A percentile compares a stretch with the other conserved stretches of the same genome.
Conservation (phyloP, 2,888 invertebrate genomes). For the Harpalus rubripes region DNA sequence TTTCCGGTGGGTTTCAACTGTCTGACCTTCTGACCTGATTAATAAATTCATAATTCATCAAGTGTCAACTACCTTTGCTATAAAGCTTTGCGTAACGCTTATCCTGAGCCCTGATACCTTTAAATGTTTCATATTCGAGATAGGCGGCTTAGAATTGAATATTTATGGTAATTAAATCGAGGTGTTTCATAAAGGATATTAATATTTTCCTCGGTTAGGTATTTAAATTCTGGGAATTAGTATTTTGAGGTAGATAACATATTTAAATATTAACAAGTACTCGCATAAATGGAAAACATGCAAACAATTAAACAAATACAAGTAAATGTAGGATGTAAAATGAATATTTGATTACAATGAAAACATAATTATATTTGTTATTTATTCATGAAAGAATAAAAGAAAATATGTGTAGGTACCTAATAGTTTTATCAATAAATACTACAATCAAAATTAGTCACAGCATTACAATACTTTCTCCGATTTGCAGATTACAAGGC, state of each 20-base stretch:
- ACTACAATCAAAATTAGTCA: too few relatives aligned
- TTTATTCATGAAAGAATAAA: too few relatives aligned
- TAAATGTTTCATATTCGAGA: slow-evolving; percentile 30
- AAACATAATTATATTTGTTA: too few relatives aligned
- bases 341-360: too few relatives aligned
- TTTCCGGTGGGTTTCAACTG: neutral
- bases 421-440: too few relatives aligned
- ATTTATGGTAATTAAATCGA: neutral
- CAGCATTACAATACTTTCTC: too few relatives aligned
- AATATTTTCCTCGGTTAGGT: neutral
- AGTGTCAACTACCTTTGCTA: slow-evolving; percentile 36
- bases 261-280: neutral
- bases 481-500: too few relatives aligned
- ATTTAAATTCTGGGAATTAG: neutral
- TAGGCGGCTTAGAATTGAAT: slow-evolving; percentile 13
- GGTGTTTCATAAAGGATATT: neutral
- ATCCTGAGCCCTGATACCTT: neutral
- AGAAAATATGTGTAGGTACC: too few relatives aligned
- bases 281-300: too few relatives aligned
- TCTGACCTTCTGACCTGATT: slow-evolving; percentile 38
- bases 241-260: neutral
- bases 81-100: slow-evolving; percentile 1
- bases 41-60: slow-evolving; percentile 49
- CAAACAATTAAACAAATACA: too few relatives aligned
- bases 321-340: too few relatives aligned